phyloP scores from a whole-genome alignment of 2,113 vertebrate species.

The Toxostoma redivivum region DNA sequence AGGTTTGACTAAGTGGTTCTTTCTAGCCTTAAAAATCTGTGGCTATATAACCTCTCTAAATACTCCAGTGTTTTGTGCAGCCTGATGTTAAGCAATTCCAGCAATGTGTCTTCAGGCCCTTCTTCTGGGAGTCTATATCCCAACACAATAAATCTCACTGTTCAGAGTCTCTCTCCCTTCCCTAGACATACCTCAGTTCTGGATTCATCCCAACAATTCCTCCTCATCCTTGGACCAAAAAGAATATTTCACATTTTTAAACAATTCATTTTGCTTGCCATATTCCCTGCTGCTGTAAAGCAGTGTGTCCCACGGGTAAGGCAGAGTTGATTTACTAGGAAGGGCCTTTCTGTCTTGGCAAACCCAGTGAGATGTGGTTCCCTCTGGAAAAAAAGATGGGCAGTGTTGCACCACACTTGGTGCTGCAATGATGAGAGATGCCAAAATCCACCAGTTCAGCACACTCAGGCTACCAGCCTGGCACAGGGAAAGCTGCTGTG shows the following conservation, averaged over 20 bases:
- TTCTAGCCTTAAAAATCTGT: conserved; percentile 4
- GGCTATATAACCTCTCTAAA: background rate
- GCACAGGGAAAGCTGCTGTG: background rate
- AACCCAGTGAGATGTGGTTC: background rate
- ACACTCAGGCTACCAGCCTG: background rate
- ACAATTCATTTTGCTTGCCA: background rate
- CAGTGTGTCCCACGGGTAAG: accelerated
- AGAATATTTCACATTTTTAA: background rate
- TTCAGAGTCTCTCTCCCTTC: background rate
- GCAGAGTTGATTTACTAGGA: background rate
- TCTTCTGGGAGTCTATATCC: background rate
- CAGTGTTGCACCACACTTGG: accelerated
- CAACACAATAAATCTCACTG: background rate
- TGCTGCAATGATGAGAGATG: accelerated
- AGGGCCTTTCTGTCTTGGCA: background rate
- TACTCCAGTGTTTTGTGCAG: conserved; percentile 24
- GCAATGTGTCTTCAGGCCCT: background rate
- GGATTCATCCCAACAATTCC: background rate
- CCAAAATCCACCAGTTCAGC: background rate
- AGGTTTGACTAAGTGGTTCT: background rate
- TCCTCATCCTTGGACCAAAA: background rate
- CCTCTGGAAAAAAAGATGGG: background rate
- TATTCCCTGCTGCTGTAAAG: background rate
- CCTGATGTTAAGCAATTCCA: conserved; percentile 5
- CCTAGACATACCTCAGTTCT: background rate